phyloP scores from a whole-genome alignment of 2,113 vertebrate species.

The Pituophis catenifer region DNA sequence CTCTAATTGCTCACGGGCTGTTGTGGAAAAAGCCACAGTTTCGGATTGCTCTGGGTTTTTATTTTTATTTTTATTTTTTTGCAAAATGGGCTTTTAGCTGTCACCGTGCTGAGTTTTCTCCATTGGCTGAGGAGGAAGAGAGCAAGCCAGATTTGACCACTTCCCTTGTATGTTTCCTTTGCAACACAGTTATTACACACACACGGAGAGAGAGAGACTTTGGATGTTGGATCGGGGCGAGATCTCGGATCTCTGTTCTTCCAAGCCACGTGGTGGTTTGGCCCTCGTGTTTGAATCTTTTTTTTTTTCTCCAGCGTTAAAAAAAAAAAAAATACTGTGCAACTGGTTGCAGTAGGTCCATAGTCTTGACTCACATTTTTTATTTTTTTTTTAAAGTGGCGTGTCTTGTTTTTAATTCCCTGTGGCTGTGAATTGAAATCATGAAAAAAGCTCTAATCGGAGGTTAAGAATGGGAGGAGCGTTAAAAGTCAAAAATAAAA shows the following conservation, averaged over 20 bases:
- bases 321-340: constrained; percentile 12
- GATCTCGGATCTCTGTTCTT: constrained; percentile 43
- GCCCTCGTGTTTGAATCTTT: not conserved
- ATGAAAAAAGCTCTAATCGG: not conserved
- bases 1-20: fast-evolving
- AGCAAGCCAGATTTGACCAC: not conserved
- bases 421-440: not conserved
- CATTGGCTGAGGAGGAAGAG: too few species aligned
- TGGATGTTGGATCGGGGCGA: not conserved
- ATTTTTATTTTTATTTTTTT: too few species aligned
- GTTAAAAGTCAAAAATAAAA: not conserved
- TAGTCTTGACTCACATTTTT: constrained; percentile 29
- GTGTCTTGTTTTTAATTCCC: constrained; percentile 22
- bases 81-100: not conserved
- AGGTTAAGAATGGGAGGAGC: not conserved
- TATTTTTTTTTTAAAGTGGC: too few species aligned
- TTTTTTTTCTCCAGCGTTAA: not conserved
- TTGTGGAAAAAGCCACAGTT: not conserved
- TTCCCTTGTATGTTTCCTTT: not conserved
- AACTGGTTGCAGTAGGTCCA: constrained; percentile 40
- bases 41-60: not conserved
- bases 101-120: not conserved
- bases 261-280: constrained; percentile 16
- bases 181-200: not conserved
- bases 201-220: too few species aligned